A percentile compares a stretch with the other conserved stretches of the same genome.
phyloP scores from a whole-genome alignment of 2,888 invertebrate species.

The Zygothrica quintamaculata region DNA sequence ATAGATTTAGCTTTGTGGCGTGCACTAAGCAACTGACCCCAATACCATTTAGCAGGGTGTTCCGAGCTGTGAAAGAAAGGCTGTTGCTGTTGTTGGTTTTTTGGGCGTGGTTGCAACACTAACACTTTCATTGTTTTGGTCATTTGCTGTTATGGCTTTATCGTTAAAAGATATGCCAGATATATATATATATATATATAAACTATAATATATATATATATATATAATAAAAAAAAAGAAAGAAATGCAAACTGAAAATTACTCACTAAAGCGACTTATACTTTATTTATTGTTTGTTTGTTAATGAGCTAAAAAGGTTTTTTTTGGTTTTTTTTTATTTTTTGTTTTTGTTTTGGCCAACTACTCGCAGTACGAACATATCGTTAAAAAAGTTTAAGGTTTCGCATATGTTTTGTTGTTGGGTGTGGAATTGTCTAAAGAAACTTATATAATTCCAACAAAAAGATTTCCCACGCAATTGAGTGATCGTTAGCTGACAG shows the following conservation, averaged over 20 bases:
- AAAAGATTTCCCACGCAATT: slow-evolving; percentile 66
- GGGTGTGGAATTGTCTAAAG: no score
- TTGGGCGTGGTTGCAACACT: slow-evolving; percentile 56
- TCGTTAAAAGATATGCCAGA: slow-evolving; percentile 31
- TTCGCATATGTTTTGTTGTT: slow-evolving; percentile 23
- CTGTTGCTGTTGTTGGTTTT: slow-evolving; percentile 14
- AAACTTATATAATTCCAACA: slow-evolving; percentile 58
- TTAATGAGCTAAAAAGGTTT: slow-evolving; percentile 62
- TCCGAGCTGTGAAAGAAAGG: slow-evolving; percentile 49
- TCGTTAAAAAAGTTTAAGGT: slow-evolving; percentile 15
- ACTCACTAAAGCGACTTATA: slow-evolving; percentile 58
- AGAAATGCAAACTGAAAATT: slow-evolving; percentile 52
- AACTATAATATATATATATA: slow-evolving; percentile 18
- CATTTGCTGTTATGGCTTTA: no score
- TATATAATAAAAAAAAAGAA: no score
- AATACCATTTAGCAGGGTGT: slow-evolving; percentile 63
- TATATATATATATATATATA: slow-evolving; percentile 16
- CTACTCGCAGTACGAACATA: not conserved
- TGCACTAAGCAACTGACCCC: slow-evolving; percentile 70
- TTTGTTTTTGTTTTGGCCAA: slow-evolving; percentile 11
- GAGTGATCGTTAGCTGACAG: slow-evolving; percentile 27
- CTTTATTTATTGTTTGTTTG: slow-evolving; percentile 51
- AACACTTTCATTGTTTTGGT: slow-evolving; percentile 67
- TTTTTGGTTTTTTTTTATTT: no score
- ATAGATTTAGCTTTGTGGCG: slow-evolving; percentile 50